Evolutionary conservation across 2,888 invertebrate genomes (phyloP), one percentile per base, ranked within the genome.

Genomic region (Helicoverpa assulta): DNA sequence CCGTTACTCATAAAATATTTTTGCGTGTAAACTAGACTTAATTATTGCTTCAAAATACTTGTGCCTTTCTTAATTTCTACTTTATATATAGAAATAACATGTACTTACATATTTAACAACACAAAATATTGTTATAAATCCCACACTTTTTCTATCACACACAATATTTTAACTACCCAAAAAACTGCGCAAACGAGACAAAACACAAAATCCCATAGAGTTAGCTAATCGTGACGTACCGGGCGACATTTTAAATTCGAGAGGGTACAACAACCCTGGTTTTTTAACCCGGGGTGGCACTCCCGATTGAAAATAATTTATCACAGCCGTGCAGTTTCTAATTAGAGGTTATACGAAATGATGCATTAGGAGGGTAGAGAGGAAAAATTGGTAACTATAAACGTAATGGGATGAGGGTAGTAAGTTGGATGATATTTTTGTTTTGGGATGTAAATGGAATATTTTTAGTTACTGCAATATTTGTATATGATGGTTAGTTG

Each of bases 221-320:
- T 80, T 76, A 76, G 80, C 72, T 80, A 78, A 80, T 76, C 76
- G 59, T 67, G 71, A 78, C 29, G 62, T 68, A 63, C 26, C 33
- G 60, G 71, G 72, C 29, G 78, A 78, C 78, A 78, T 78, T 78
- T 78, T 62, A 63, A 80, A 82, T 80, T 66, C 55, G 60, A 55
- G 70, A 74, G 80, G 81, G 81, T 68, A 57, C 67, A 56, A 54
- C 19, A 26, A 47, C 71, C 68, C 66, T 53, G 67, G 18, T 40
- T 76, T 80, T 70, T 69, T 53, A 70, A 58, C 56, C 43, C 59
- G 1, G 80, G 81, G 77, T 67, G 52, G 66, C 74, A 70, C 74
- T 67, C 67, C 55, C 66, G 68, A 72, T 70, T 63, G 63, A 63
- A 73, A 71, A 78, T 75, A 80, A 77, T 80, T 76, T 80, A 78